Evolutionary conservation across 2,113 vertebrate species (phyloP).

Genomic region (Cyprinodon brontotheroides): DNA sequence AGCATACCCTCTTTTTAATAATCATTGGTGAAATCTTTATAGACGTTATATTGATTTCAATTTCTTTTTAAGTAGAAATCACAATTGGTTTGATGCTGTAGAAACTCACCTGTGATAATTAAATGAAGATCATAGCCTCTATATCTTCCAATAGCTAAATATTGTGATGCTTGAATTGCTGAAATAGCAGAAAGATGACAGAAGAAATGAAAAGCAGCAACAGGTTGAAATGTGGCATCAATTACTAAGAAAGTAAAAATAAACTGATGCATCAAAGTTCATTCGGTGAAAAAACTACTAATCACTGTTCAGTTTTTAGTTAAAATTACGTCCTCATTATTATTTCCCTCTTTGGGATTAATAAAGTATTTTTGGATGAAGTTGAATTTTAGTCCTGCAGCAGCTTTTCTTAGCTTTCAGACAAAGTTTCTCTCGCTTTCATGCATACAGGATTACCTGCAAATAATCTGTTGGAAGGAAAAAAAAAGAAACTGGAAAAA

Average conservation of each 20-base stretch:
- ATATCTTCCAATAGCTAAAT: background rate
- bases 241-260: background rate
- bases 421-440: background rate
- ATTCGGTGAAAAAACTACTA: background rate
- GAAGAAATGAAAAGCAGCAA: background rate
- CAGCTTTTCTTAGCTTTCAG: background rate
- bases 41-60: no score
- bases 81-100: no score
- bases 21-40: no score
- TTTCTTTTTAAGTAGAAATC: no score
- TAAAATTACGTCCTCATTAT: no score
- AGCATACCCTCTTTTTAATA: background rate
- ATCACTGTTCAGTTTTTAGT: background rate
- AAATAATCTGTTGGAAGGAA: background rate
- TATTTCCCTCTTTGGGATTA: no score
- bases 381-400: no score
- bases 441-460: background rate
- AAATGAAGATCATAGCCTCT: background rate
- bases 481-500: background rate
- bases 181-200: background rate
- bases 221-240: background rate
- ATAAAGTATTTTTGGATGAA: no score
- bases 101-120: no score
- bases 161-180: background rate
- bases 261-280: background rate